Evolutionary conservation across 2,113 vertebrate genomes (phyloP).

Genomic region (Triplophysa siluroides): DNA sequence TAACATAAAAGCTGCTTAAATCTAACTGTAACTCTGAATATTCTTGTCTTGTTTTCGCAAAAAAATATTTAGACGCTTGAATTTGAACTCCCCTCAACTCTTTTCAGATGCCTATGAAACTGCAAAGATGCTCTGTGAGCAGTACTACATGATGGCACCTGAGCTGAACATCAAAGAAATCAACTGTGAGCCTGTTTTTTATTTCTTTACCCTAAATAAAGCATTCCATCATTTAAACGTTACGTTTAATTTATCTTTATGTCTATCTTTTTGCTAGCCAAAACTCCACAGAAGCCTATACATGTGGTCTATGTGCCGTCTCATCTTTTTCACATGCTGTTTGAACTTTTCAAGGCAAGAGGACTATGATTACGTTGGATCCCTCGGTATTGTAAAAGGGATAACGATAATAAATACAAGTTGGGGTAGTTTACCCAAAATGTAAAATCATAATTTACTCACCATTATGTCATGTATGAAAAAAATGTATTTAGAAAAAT

Average conservation of each 20-base stretch:
- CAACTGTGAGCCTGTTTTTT: constrained; percentile 55
- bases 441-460: no score
- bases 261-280: constrained; percentile 70
- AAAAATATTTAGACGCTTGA: no score
- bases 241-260: background rate
- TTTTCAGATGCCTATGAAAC: constrained; percentile 85
- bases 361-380: background rate
- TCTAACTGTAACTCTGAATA: no score
- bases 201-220: background rate
- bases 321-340: constrained; percentile 89
- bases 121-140: constrained; percentile 87
- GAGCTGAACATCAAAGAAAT: constrained; percentile 84
- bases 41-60: no score
- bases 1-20: background rate
- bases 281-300: constrained; percentile 83
- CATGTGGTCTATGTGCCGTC: constrained; percentile 89
- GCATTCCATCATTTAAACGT: background rate
- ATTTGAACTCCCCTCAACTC: background rate
- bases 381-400: background rate
- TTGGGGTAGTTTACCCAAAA: no score
- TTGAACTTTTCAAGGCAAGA: constrained; percentile 88
- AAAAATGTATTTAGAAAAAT: no score
- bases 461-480: no score
- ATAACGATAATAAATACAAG: background rate
- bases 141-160: constrained; percentile 82